These are phyloP conservation scores for Oscheius sp. DNA, from an alignment of 2,888 invertebrate species.

Conservation along the genomic window DNA sequence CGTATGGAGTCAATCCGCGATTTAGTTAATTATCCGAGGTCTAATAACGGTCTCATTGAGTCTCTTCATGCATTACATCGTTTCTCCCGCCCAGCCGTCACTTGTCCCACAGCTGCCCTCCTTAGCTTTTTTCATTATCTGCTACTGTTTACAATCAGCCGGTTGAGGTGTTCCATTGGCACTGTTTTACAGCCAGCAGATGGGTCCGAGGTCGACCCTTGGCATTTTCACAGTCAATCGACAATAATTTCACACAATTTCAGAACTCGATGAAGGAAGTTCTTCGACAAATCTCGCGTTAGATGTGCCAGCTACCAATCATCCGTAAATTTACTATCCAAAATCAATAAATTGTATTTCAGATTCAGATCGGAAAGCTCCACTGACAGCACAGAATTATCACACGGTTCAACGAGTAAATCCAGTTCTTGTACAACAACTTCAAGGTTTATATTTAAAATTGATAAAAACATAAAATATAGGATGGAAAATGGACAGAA, in stretches of 20 bases:
- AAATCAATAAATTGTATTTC: neutral
- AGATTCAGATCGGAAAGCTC: conserved; percentile 32
- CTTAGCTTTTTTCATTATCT: neutral
- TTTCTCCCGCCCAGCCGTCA: conserved; percentile 12
- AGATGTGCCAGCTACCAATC: neutral
- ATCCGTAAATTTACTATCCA: neutral
- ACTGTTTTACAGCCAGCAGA: conserved; percentile 31
- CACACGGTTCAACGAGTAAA: neutral
- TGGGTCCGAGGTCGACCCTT: conserved; percentile 1
- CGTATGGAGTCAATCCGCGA: conserved; percentile 35
- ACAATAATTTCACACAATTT: neutral
- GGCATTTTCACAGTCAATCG: conserved; percentile 9
- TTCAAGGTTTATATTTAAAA: conserved; percentile 23
- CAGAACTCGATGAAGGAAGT: conserved; percentile 15
- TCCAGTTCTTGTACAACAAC: conserved; percentile 28
- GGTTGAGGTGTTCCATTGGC: conserved; percentile 16
- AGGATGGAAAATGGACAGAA: conserved; percentile 43
- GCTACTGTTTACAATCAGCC: conserved; percentile 22
- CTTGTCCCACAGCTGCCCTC: conserved; percentile 24
- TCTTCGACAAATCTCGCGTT: neutral
- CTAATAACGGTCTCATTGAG: conserved; percentile 31
- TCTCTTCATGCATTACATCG: conserved; percentile 25
- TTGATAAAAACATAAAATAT: neutral
- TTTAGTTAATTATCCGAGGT: conserved; percentile 25
- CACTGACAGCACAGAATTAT: conserved; percentile 29